Evolutionary conservation across 1,140 invertebrate species (phyloP), one percentile per base, ranked within the genome.

Genomic region (Rhagoletis zephyria): DNA sequence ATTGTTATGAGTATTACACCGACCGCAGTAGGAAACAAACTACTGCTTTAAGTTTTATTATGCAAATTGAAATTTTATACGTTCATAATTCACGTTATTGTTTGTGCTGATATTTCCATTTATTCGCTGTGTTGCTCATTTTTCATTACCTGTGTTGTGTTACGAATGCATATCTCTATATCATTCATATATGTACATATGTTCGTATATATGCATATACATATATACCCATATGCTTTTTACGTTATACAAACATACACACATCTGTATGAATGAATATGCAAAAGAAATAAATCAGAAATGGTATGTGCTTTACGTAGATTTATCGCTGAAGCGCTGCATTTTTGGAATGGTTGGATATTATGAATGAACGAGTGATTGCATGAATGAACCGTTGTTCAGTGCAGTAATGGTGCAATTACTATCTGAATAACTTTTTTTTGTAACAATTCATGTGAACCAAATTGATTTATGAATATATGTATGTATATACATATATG

Each of bases 61-160:
- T 81, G 74, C 74, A 81, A 81, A 81, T 81, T 81, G 74, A 56
- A 56, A 81, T 81, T 81, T 81, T 81, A 81, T 81, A 56, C 48
- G 74, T 48, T 81, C 14, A 9, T 56, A 81, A 56, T 56, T 81
- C n/a, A 81, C 16, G 7, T 48, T 74, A 42, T 51, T 74, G 5
- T 81, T 81, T n/a, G 19, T 81, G 16, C 4, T 16, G 30, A 12
- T 19, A n/a, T n/a, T 56, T 16, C 12, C 51, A 59, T 81, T 14
- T 30, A 56, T 51, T 56, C 48, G n/a, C 16, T 9, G 51, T 56
- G 51, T 48, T 48, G n/a, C 48, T 81, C 7, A 56, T 56, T 56
- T 30, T 56, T 81, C 48, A 81, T 81, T 51, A 51, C n/a, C 16
- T n/a, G 10, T 48, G 45, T 74, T 63, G 61, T 1, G n/a, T 63